phyloP scores from a whole-genome alignment of 2,797 vertebrate species.

The Selene dorsalis region DNA sequence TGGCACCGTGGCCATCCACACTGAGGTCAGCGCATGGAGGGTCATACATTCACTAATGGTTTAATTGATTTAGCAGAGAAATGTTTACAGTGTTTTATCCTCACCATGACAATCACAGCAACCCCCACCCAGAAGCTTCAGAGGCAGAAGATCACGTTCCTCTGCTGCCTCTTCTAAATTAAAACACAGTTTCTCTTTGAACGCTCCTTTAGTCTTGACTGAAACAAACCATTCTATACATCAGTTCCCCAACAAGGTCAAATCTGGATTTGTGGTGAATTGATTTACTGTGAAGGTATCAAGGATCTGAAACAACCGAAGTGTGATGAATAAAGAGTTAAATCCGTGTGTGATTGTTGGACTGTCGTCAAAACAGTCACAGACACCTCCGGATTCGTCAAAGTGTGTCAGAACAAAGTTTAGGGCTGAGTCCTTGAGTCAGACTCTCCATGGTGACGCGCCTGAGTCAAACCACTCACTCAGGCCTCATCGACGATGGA shows the following conservation, averaged over 20 bases:
- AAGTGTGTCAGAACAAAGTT: neutral
- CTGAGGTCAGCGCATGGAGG: neutral
- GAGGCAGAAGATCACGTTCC: neutral
- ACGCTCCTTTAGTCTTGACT: too few relatives aligned
- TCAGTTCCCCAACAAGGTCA: neutral
- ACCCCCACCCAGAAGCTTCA: too few relatives aligned
- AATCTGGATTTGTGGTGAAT: neutral
- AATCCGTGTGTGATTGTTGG: neutral
- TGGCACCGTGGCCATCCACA: neutral
- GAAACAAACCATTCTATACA: neutral
- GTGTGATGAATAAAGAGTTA: neutral
- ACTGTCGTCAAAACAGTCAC: neutral
- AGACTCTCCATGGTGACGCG: neutral
- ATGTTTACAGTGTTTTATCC: neutral
- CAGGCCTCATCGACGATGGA: neutral
- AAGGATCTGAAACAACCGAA: too few relatives aligned
- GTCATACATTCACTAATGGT: neutral
- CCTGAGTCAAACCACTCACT: neutral
- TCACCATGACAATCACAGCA: neutral
- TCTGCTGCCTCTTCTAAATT: neutral
- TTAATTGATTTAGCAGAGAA: neutral
- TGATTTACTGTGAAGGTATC: too few relatives aligned
- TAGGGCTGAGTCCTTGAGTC: neutral
- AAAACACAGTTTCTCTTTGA: too few relatives aligned
- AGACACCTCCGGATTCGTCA: neutral